Percentiles rank a stretch among this genome's conserved stretches.
Conservation (phyloP, 2,797 vertebrate genomes). For the Dicrostonyx torquatus region DNA sequence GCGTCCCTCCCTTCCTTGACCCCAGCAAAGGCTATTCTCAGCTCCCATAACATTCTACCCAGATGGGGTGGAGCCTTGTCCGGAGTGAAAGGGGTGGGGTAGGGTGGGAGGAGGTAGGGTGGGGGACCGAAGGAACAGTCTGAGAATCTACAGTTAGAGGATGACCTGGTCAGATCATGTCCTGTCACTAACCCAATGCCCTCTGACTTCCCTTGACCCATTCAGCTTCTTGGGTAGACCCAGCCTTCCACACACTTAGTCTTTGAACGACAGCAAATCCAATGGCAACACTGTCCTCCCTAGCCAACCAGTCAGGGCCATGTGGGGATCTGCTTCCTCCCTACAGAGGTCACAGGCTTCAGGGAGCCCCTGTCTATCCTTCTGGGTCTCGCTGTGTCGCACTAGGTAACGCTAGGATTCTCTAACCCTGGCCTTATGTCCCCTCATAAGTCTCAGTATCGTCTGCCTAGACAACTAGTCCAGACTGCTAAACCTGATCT, state of each 20-base stretch:
- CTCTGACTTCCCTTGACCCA: background rate
- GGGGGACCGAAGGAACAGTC: slow-evolving; percentile 3
- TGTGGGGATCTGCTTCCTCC: background rate
- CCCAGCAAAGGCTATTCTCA: slow-evolving; percentile 71
- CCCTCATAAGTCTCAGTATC: background rate
- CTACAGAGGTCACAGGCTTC: background rate
- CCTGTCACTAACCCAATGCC: slow-evolving; percentile 30
- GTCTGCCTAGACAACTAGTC: background rate
- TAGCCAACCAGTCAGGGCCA: background rate
- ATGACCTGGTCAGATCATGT: slow-evolving; percentile 47
- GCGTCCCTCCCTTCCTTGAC: slow-evolving; percentile 77
- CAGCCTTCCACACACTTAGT: background rate
- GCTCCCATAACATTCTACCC: slow-evolving; percentile 57
- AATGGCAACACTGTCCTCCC: slow-evolving; percentile 9
- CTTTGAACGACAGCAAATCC: background rate
- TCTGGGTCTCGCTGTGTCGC: background rate
- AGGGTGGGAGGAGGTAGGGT: background rate
- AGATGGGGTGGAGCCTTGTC: slow-evolving; percentile 46
- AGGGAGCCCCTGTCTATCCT: background rate
- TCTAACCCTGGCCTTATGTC: background rate
- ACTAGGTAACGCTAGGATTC: no score
- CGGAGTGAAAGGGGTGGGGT: slow-evolving; percentile 16
- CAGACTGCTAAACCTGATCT: background rate
- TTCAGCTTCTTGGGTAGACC: background rate
- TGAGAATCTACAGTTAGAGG: slow-evolving; percentile 49